These are phyloP conservation scores for Machimus rusticus DNA, from an alignment of 2,888 invertebrate species.

Conservation along the genomic window DNA sequence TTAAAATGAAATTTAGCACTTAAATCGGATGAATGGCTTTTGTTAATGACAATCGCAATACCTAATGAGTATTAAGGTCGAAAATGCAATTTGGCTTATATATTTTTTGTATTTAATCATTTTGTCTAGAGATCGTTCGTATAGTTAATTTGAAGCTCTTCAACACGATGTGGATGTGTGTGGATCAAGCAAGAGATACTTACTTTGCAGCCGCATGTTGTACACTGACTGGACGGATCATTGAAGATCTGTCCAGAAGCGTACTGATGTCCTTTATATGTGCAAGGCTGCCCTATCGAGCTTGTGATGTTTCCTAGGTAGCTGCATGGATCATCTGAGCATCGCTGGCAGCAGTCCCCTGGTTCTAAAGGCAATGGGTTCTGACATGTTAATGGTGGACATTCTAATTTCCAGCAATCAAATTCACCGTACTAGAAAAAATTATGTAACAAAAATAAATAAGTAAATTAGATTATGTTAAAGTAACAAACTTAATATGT, in stretches of 20 bases:
- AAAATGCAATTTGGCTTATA: constrained; percentile 25
- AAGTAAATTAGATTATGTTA: not conserved
- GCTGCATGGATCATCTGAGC: constrained; percentile 71
- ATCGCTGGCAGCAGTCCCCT: constrained; percentile 76
- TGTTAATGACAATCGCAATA: constrained; percentile 39
- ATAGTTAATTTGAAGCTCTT: not conserved
- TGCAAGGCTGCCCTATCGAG: constrained; percentile 66
- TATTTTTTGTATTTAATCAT: not conserved
- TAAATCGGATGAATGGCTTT: constrained; percentile 27
- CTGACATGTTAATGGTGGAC: constrained; percentile 74
- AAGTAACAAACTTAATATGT: too few relatives aligned
- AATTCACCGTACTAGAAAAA: constrained; percentile 76
- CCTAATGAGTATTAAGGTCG: constrained; percentile 26
- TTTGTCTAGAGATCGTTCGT: constrained; percentile 1
- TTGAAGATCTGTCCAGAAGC: constrained; percentile 69
- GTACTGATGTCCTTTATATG: constrained; percentile 68
- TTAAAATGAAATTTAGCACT: constrained; percentile 14
- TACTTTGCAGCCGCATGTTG: constrained; percentile 79
- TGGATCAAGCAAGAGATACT: constrained; percentile 54
- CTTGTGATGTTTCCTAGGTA: constrained; percentile 43
- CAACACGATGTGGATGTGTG: not conserved
- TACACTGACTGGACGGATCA: constrained; percentile 71
- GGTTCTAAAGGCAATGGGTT: constrained; percentile 68
- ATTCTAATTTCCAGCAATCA: constrained; percentile 88
- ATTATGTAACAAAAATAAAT: not conserved